phyloP scores from a whole-genome alignment of 2,797 vertebrate species.

The Muscicapa comitata region DNA sequence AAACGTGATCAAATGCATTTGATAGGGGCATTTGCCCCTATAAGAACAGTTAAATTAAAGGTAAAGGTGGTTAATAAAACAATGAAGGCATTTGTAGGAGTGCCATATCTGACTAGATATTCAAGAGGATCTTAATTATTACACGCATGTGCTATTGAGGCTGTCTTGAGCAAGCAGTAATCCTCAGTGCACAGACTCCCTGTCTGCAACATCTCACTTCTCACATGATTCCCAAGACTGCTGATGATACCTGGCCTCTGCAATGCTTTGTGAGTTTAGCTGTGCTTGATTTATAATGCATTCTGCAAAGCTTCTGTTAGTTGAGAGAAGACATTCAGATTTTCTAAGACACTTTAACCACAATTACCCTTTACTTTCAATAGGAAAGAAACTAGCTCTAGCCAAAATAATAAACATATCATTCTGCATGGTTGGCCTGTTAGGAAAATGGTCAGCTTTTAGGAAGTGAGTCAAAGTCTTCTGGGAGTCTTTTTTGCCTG shows the following conservation, averaged over 20 bases:
- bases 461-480: not conserved
- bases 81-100: not conserved
- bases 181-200: not conserved
- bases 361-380: not conserved
- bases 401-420: not conserved
- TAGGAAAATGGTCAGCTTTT: not conserved
- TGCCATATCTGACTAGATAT: not conserved
- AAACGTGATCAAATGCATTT: not conserved
- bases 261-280: not conserved
- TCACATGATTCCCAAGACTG: not conserved
- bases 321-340: not conserved
- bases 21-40: not conserved
- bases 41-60: not conserved
- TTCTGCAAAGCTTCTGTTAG: not conserved
- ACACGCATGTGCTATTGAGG: not conserved
- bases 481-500: not conserved
- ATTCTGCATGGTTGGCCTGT: not conserved
- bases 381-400: not conserved
- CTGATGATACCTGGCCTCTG: not conserved
- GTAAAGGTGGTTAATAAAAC: not conserved
- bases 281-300: not conserved
- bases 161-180: not conserved
- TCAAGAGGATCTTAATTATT: not conserved
- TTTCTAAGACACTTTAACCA: not conserved
- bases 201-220: not conserved